Evolutionary conservation across 2,113 vertebrate species (phyloP).

Genomic region (Corythoichthys intestinalis): DNA sequence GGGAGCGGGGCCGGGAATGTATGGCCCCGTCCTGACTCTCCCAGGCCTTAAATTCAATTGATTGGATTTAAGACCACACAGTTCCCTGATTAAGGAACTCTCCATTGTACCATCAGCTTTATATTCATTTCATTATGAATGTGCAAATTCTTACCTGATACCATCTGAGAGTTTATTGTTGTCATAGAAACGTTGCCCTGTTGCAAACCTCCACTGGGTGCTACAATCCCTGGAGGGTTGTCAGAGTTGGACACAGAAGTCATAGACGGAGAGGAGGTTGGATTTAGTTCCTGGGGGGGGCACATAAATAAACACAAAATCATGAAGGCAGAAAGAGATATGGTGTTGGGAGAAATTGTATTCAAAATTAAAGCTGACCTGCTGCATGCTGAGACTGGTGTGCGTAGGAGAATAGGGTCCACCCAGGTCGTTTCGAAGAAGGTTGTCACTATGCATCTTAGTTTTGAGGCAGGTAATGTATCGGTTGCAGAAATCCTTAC

Average conservation of each 20-base stretch:
- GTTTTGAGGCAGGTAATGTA: constrained; percentile 99
- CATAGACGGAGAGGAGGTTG: constrained; percentile 88
- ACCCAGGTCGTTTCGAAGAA: constrained; percentile 94
- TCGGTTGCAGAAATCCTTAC: constrained; percentile 98
- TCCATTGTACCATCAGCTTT: neutral
- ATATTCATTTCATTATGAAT: neutral
- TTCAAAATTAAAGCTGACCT: constrained; percentile 57
- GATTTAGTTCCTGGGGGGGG: constrained; percentile 82
- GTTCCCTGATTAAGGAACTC: no score
- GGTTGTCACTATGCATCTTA: constrained; percentile 99
- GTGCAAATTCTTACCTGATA: constrained; percentile 78
- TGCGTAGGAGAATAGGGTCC: constrained; percentile 93
- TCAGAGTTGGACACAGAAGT: constrained; percentile 82
- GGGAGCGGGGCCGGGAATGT: no score
- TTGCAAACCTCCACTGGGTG: constrained; percentile 83
- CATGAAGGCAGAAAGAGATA: neutral
- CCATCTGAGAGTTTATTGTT: constrained; percentile 83
- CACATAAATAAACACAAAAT: constrained; percentile 56
- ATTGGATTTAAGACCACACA: no score
- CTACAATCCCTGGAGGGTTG: constrained; percentile 87
- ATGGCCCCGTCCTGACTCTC: no score
- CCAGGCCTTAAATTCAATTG: no score
- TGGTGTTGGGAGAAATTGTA: neutral
- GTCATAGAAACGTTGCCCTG: constrained; percentile 88
- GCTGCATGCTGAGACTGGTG: constrained; percentile 87